A percentile compares a stretch with the other conserved stretches of the same genome.
These are phyloP conservation scores for Adela reaumurella DNA, from an alignment of 2,888 invertebrate genomes.

Conservation along the genomic window DNA sequence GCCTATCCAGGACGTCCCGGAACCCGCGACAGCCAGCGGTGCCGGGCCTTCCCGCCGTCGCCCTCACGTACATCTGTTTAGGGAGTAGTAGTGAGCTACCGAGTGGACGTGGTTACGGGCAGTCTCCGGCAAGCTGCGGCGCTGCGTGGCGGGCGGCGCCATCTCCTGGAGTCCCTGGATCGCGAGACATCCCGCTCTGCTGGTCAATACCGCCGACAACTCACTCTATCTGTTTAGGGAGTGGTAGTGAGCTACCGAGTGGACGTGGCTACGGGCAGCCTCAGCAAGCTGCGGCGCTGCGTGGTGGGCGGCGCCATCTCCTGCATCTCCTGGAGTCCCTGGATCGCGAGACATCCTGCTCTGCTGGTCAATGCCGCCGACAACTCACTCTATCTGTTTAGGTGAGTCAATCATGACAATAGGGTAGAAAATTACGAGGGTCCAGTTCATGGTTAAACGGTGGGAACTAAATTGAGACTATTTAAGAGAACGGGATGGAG, in stretches of 20 bases:
- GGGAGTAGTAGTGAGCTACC: slow-evolving; percentile 68
- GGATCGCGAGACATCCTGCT: slow-evolving; percentile 79
- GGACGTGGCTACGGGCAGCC: slow-evolving; percentile 62
- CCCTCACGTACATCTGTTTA: too few species aligned
- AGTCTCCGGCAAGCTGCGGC: slow-evolving; percentile 64
- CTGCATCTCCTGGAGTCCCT: slow-evolving; percentile 75
- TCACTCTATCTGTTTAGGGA: slow-evolving; percentile 53
- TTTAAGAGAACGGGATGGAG: too few species aligned
- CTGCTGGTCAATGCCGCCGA: slow-evolving; percentile 75
- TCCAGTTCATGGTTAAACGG: too few species aligned
- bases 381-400: slow-evolving; percentile 59
- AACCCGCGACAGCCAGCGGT: too few species aligned
- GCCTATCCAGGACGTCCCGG: too few species aligned
- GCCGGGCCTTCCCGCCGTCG: too few species aligned
- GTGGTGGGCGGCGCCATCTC: slow-evolving; percentile 65
- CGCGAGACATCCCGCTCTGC: slow-evolving; percentile 73
- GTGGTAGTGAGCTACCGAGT: slow-evolving; percentile 66
- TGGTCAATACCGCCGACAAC: slow-evolving; percentile 76
- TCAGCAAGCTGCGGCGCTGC: slow-evolving; percentile 66
- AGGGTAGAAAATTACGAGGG: too few species aligned
- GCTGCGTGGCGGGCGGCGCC: slow-evolving; percentile 61
- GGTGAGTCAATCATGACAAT: neutral
- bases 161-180: slow-evolving; percentile 80
- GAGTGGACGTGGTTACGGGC: slow-evolving; percentile 64
- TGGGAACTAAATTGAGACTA: too few species aligned